Evolutionary conservation across 2,888 invertebrate species (phyloP).

Genomic region (Ametastegia equiseti): DNA sequence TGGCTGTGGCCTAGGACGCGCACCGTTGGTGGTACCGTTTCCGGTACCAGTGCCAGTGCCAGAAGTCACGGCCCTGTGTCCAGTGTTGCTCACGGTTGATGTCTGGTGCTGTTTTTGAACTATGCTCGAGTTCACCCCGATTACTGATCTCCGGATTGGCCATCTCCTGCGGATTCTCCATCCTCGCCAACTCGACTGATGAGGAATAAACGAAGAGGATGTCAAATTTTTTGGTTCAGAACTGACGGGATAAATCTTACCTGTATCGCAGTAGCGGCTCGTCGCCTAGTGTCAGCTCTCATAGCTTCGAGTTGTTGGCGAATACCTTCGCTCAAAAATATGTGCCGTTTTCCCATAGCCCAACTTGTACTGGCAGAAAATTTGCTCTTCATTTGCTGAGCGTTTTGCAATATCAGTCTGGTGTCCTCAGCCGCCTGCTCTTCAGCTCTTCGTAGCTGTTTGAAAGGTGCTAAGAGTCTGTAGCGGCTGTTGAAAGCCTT

Average conservation of each 20-base stretch:
- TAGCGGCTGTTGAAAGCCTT: conserved; percentile 94
- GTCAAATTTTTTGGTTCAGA: too few relatives aligned
- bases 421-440: conserved; percentile 88
- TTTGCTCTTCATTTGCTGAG: conserved; percentile 79
- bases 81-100: conserved; percentile 57
- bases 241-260: conserved; percentile 56
- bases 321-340: conserved; percentile 95
- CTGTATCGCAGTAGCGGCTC: conserved; percentile 90
- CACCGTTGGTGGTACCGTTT: conserved; percentile 74
- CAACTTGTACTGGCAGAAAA: conserved; percentile 82
- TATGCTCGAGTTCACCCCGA: conserved; percentile 64
- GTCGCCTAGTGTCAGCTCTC: conserved; percentile 86
- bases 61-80: conserved; percentile 71
- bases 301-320: conserved; percentile 92
- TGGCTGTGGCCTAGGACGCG: conserved; percentile 92
- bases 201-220: not conserved
- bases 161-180: conserved; percentile 85
- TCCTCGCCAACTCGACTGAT: conserved; percentile 88
- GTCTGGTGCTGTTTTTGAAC: conserved; percentile 68
- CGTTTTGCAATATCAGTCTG: conserved; percentile 85
- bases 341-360: conserved; percentile 95
- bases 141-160: conserved; percentile 78
- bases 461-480: conserved; percentile 89
- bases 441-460: conserved; percentile 81
- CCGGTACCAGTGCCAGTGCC: conserved; percentile 54